phyloP scores from a whole-genome alignment of 2,797 vertebrate species.

The Enteromius fasciolatus region DNA sequence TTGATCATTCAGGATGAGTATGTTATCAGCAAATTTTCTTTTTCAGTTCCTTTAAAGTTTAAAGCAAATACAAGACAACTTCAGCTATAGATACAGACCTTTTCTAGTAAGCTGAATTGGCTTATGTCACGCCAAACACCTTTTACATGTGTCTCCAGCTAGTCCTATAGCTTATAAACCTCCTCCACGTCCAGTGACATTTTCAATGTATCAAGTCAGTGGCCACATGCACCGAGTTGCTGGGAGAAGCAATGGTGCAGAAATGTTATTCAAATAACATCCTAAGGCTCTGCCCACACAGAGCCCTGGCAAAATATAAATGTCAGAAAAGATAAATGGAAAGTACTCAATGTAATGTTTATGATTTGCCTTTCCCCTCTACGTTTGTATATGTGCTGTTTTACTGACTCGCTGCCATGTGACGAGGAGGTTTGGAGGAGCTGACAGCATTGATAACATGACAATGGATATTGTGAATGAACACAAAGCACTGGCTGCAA shows the following conservation, averaged over 20 bases:
- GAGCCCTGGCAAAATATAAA: conserved; percentile 22
- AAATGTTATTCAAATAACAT: conserved; percentile 37
- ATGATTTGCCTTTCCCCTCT: conserved; percentile 1
- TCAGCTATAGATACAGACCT: neutral
- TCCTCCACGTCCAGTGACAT: conserved; percentile 16
- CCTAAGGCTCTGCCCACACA: conserved; percentile 6
- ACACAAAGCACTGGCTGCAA: neutral
- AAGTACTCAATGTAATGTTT: neutral
- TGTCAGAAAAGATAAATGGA: conserved; percentile 33
- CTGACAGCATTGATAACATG: conserved; percentile 23
- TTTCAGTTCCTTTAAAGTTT: neutral
- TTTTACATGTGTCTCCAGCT: neutral
- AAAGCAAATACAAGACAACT: neutral
- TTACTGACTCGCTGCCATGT: neutral
- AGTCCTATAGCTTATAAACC: neutral
- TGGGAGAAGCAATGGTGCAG: conserved; percentile 28
- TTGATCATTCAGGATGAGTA: neutral
- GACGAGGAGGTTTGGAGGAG: neutral
- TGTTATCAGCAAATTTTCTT: neutral
- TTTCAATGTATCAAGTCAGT: conserved; percentile 17
- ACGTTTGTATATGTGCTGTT: neutral
- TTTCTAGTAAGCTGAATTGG: neutral
- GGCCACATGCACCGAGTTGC: conserved; percentile 18
- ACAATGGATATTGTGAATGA: conserved; percentile 21
- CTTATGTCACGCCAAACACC: neutral